These are phyloP conservation scores for Cyclura pinguis DNA, from an alignment of 2,797 vertebrate species.

Conservation along the genomic window DNA sequence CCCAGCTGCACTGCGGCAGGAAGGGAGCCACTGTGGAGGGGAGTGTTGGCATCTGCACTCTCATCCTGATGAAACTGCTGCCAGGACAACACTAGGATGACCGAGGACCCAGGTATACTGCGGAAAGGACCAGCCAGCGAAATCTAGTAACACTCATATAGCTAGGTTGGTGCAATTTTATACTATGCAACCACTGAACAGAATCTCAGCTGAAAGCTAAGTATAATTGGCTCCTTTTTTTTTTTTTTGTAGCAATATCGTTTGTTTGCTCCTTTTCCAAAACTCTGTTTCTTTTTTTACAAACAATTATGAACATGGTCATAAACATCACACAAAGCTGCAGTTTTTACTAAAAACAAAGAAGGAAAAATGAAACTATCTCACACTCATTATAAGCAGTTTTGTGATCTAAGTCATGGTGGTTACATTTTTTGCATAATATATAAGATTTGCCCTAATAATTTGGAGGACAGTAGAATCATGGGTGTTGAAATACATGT, in stretches of 20 bases:
- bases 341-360: background rate
- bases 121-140: too few relatives aligned
- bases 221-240: background rate
- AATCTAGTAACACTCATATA: too few relatives aligned
- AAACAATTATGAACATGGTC: background rate
- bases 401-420: background rate
- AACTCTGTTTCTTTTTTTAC: background rate
- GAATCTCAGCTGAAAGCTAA: background rate
- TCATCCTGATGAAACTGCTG: too few relatives aligned
- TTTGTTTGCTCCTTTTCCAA: background rate
- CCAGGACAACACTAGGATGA: too few relatives aligned
- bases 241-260: background rate
- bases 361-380: background rate
- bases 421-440: background rate
- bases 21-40: too few relatives aligned
- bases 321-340: background rate
- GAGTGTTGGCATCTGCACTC: too few relatives aligned
- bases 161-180: too few relatives aligned
- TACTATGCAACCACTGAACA: too few relatives aligned
- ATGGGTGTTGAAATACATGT: background rate
- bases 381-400: background rate
- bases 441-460: background rate
- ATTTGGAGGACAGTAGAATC: background rate
- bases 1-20: too few relatives aligned
- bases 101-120: too few relatives aligned